Conservation (phyloP, 2,113 vertebrate species). For the Ellobius talpinus region DNA sequence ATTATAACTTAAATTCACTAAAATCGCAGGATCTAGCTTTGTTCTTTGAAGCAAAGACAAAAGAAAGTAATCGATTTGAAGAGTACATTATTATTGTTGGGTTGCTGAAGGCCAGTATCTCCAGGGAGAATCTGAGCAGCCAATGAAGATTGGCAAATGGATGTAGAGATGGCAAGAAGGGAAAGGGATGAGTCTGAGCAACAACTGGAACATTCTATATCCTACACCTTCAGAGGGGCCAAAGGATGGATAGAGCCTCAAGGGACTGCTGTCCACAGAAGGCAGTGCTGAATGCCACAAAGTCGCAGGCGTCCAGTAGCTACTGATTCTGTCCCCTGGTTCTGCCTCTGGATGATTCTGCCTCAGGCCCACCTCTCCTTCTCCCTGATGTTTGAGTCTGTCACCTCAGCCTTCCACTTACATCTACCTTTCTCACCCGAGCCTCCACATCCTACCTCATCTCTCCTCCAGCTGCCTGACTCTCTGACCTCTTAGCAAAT, state of each 20-base stretch:
- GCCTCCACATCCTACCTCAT: neutral
- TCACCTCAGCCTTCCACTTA: neutral
- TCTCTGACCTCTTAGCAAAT: neutral
- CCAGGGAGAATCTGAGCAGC: neutral
- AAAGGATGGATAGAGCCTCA: no score
- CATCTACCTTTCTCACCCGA: neutral
- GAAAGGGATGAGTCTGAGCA: neutral
- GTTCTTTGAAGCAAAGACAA: slow-evolving; percentile 38
- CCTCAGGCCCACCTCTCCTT: neutral
- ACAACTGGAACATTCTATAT: neutral
- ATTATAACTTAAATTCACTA: neutral
- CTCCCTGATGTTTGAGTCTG: slow-evolving; percentile 22
- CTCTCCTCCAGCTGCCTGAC: neutral
- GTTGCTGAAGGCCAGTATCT: neutral
- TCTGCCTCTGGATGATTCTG: neutral
- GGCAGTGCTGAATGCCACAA: slow-evolving; percentile 29
- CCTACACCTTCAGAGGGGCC: neutral
- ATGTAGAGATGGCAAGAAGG: neutral
- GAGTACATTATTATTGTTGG: neutral
- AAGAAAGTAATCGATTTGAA: neutral
- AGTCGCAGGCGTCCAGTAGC: rapidly evolving
- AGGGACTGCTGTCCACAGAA: slow-evolving; percentile 23
- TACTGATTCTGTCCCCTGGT: neutral
- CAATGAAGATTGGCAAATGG: neutral
- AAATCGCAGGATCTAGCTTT: neutral